Percentiles rank a stretch among this genome's conserved stretches.
phyloP scores from a whole-genome alignment of 2,888 invertebrate genomes.

The Harpalus rubripes region DNA sequence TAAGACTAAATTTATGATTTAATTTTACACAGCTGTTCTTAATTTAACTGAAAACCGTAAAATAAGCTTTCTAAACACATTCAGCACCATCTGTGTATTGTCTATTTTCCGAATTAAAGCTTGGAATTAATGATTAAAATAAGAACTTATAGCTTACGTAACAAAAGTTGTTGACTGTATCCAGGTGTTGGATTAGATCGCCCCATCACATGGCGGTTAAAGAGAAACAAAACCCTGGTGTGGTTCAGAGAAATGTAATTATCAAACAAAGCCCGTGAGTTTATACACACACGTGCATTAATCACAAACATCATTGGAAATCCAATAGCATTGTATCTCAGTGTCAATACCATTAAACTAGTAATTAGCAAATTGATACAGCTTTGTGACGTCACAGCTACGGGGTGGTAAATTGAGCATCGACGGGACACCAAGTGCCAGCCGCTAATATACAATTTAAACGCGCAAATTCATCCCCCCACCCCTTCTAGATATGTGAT shows the following conservation, averaged over 20 bases:
- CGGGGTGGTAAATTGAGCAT: slow-evolving; percentile 56
- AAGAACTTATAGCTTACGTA: too few relatives aligned
- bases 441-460: slow-evolving; percentile 60
- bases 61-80: background rate
- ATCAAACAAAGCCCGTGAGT: slow-evolving; percentile 55
- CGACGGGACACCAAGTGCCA: slow-evolving; percentile 49
- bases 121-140: background rate
- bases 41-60: background rate
- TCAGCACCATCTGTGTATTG: background rate
- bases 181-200: slow-evolving; percentile 3
- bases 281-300: slow-evolving; percentile 53
- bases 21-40: background rate
- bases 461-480: slow-evolving; percentile 41
- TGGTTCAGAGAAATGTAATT: slow-evolving; percentile 50
- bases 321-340: slow-evolving; percentile 65
- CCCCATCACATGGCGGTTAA: background rate
- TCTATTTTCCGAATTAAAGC: background rate
- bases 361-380: slow-evolving; percentile 67
- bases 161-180: background rate
- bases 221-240: slow-evolving; percentile 42
- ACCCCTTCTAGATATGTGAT: slow-evolving; percentile 2
- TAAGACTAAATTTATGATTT: background rate
- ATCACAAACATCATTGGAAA: slow-evolving; percentile 64
- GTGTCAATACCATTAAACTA: slow-evolving; percentile 66
- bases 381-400: slow-evolving; percentile 62